phyloP scores from a whole-genome alignment of 2,888 invertebrate species.

The Dioctria linearis region DNA sequence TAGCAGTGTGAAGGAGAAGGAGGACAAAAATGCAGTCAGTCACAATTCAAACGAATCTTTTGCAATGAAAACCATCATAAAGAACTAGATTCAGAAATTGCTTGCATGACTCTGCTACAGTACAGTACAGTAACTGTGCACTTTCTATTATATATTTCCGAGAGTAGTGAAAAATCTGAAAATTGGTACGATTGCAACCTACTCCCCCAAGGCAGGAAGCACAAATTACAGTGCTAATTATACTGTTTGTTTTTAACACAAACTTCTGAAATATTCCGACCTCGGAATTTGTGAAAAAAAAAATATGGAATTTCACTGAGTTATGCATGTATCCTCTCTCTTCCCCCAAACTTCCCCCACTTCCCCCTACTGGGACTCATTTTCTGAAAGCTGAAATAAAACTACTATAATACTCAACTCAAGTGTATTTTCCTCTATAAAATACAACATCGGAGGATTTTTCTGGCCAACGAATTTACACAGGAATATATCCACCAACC shows the following conservation, averaged over 20 bases:
- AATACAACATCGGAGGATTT: conserved; percentile 27
- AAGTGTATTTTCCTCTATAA: background rate
- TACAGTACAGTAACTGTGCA: background rate
- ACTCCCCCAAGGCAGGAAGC: conserved; percentile 1
- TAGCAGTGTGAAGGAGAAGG: too few relatives aligned
- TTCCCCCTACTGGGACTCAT: background rate
- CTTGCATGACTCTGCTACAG: background rate
- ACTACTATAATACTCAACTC: background rate
- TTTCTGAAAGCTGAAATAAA: background rate
- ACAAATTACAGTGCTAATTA: conserved; percentile 2
- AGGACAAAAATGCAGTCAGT: background rate
- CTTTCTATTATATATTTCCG: background rate
- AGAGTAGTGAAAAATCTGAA: background rate
- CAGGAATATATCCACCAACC: conserved; percentile 16
- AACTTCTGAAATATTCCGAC: background rate
- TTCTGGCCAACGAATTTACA: conserved; percentile 42
- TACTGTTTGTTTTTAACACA: background rate
- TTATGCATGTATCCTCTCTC: background rate
- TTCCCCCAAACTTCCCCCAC: background rate
- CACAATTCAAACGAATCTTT: background rate
- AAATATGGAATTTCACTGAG: background rate
- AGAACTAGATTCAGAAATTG: background rate
- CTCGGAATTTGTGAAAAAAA: background rate
- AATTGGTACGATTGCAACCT: background rate
- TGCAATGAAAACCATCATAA: background rate